Evolutionary conservation across 2,113 vertebrate species (phyloP).

Genomic region (Macquaria ambigua): DNA sequence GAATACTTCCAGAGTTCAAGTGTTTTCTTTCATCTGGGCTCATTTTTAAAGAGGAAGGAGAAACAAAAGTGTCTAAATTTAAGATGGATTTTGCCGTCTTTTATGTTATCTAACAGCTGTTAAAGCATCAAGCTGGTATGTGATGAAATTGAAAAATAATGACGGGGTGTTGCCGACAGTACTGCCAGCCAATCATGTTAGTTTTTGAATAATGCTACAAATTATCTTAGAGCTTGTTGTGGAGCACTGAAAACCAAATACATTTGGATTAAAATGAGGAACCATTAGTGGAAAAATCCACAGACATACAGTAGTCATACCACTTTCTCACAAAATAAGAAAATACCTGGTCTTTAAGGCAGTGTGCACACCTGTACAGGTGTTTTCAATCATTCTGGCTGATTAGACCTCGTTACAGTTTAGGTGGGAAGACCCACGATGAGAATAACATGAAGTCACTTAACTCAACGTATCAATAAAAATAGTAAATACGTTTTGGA

Average conservation of each 20-base stretch:
- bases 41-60: background rate
- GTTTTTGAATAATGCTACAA: conserved; percentile 1
- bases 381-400: background rate
- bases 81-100: background rate
- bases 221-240: background rate
- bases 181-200: background rate
- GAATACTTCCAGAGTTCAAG: background rate
- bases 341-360: background rate
- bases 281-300: background rate
- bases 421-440: background rate
- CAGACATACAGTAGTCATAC: background rate
- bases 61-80: background rate
- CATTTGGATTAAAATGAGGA: background rate
- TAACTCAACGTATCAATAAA: background rate
- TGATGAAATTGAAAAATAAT: background rate
- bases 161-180: background rate
- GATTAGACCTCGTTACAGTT: conserved; percentile 25
- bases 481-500: background rate
- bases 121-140: background rate
- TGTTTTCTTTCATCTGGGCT: background rate
- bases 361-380: background rate
- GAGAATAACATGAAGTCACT: background rate
- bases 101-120: background rate
- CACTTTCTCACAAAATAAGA: background rate
- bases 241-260: background rate